Base-by-base conservation (phyloP, 2,888 invertebrate genomes). In the Epicampocera succincta region DNA sequence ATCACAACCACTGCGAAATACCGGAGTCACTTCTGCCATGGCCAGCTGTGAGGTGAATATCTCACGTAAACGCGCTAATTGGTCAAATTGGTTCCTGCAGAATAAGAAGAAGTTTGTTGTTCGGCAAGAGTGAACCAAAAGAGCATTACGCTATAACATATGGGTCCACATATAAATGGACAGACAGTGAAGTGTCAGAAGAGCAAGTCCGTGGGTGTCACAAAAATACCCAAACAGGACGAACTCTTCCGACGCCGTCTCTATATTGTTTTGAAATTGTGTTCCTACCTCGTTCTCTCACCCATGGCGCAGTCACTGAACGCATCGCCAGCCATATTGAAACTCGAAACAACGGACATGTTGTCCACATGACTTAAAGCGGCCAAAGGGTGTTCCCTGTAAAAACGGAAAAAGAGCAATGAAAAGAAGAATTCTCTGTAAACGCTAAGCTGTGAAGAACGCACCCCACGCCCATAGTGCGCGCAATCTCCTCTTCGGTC, bases 401-500 rank as follows among this genome's bases (percentile, higher is more conserved):
- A 8, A 61, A 4, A 48, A 40, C 40, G 19, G 1, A 56, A 66
- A 50, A 50, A 61, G 21, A 33, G 1, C 3, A 66, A 21, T 46
- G 11, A 15, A 29, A 60, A 12, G 33, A 8, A 6, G 12, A 1
- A 1, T 0, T n/a, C 17, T 40, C 13, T 56, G 38, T 21, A 6
- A 56, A 19, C 3, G 9, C 2, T 5, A n/a, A 29, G 9, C 13
- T 4, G 21, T 68, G 48, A 12, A 0, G 38, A 46, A 85, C 86
- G 85, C 92, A 91, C 85, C 92, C 92, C 54, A 95, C 95, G 48
- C 95, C 95, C 96, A 97, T 96, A 87, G 96, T 96, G 69, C 95
- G 93, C 4, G 96, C 96, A 82, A 98, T 97, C 88, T 98, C 97
- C 91, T 97, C 97, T 91, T 98, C 97, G 6, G 97, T 97, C 68